Base-by-base conservation (phyloP, 1,140 invertebrate species). In the Aleiodes sp. region DNA sequence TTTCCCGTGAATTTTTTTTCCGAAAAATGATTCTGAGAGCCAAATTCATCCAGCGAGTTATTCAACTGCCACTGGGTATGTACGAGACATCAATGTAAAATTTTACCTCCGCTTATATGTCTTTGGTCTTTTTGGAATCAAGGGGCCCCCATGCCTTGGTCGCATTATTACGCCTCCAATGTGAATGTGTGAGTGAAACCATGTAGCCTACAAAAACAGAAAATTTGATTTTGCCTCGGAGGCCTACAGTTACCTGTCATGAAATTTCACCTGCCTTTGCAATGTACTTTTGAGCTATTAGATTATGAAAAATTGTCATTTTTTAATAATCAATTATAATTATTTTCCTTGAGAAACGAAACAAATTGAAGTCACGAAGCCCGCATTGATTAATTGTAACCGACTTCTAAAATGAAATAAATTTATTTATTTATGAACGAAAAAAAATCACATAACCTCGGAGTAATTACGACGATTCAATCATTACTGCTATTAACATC, bases 231-330 rank as follows among this genome's bases (percentile, higher is more conserved):
- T 71, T 78, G 78, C 78, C 78, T 78, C 52, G 72, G 68, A 79
- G 76, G 78, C 70, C n/a, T 76, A 78, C 77, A 79, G 76, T 79
- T 78, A 76, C 61, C 41, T 26, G 37, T 21, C n/a, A 29, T 19
- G 73, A 26, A 65, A 33, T 56, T 65, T 77, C 78, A 79, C 78
- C 78, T 79, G 78, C 75, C 76, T 71, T 72, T 73, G 61, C 46
- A 24, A 52, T 16, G 19, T 6, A 8, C 46, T 52, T n/a, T n/a
- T n/a, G 12, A 52, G 21, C 21, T 21, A 46, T 4, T n/a, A n/a
- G 41, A 46, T 16, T 2, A 19, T 46, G 41, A 19, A 46, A 19
- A 46, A 46, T n/a, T n/a, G n/a, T n/a, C n/a, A n/a, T n/a, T n/a
- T n/a, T n/a, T n/a, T n/a, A n/a, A n/a, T n/a, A n/a, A n/a, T n/a